Base-by-base conservation (phyloP, 2,113 vertebrate species). In the Benthochromis sp. region DNA sequence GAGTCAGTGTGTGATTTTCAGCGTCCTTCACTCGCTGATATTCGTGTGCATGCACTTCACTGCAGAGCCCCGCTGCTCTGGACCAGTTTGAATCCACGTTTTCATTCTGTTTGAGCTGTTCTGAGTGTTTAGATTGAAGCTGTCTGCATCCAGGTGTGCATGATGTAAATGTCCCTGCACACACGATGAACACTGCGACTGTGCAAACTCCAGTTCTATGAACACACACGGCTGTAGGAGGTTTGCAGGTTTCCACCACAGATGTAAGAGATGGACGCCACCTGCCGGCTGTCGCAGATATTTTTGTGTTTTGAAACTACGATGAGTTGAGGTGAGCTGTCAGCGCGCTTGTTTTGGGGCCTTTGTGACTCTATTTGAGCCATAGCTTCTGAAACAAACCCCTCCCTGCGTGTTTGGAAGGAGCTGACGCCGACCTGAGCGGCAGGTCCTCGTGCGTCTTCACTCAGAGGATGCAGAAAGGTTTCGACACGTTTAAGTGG, bases 281-380 rank as follows among this genome's bases (percentile, higher is more conserved):
- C 16, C 13, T 27, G 66, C 66, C 8, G 0, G 21, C 3, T 1
- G 12, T 17, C 5, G 7, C 43, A 10, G 9, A 16, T 47, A 0
- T 29, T 17, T 73, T 76, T 47, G 13, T 1, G 69, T 76, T 76
- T 45, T 45, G 69, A 27, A 45, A 2, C 66, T 6, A 27, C 10
- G 40, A 17, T 47, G 69, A 45, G 21, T 9, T 38, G 59, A 54
- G 53, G 1, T 17, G 14, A 71, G 38, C 9, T 17, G 21, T 73
- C 21, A 45, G 5, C 0, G 43, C 4, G 13, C 9, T 43, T 76
- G 40, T 17, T 45, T 47, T 5, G 10, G 66, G 69, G 43, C 40
- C 69, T 29, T 47, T 76, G 71, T 19, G 24, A 29, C 9, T 7
- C 40, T 76, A 5, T 0, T 7, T 1, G 4, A 27, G 21, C 66